These are phyloP conservation scores for Acrocephalus kingi DNA, from an alignment of 2,113 vertebrate species.

Conservation along the genomic window DNA sequence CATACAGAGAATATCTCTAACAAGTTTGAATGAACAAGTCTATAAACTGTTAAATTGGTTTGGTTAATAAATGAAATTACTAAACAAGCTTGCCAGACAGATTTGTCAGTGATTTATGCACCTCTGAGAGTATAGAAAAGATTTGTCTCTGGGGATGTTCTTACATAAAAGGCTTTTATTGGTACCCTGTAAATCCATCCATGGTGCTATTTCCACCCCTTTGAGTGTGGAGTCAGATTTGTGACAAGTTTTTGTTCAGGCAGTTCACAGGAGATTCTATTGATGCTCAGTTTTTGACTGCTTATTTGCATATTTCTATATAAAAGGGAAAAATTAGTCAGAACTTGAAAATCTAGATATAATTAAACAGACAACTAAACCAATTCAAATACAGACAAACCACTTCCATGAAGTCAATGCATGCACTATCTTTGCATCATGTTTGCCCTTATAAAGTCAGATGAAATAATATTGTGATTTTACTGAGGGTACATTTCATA, in stretches of 20 bases:
- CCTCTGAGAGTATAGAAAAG: conserved; percentile 31
- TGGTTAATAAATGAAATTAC: conserved; percentile 56
- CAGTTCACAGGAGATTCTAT: background rate
- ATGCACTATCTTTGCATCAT: background rate
- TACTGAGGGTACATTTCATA: background rate
- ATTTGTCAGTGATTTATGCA: conserved; percentile 47
- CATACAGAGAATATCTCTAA: background rate
- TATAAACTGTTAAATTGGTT: conserved; percentile 33
- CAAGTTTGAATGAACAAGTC: background rate
- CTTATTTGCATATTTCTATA: background rate
- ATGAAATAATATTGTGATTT: background rate
- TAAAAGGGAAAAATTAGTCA: background rate
- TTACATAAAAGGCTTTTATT: conserved; percentile 40
- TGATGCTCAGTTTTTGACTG: background rate
- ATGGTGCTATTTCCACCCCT: background rate
- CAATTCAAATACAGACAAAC: background rate
- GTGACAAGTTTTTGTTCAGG: background rate
- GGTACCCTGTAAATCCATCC: conserved; percentile 15
- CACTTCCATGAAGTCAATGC: background rate
- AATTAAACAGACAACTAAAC: background rate
- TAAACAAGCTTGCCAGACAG: conserved; percentile 8
- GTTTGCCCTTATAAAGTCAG: background rate
- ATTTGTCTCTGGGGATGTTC: background rate
- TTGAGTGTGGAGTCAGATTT: background rate
- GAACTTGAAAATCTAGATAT: background rate